Evolutionary conservation across 2,888 invertebrate genomes (phyloP), one percentile per base, ranked within the genome.

Genomic region (Ommatoiulus sabulosus): DNA sequence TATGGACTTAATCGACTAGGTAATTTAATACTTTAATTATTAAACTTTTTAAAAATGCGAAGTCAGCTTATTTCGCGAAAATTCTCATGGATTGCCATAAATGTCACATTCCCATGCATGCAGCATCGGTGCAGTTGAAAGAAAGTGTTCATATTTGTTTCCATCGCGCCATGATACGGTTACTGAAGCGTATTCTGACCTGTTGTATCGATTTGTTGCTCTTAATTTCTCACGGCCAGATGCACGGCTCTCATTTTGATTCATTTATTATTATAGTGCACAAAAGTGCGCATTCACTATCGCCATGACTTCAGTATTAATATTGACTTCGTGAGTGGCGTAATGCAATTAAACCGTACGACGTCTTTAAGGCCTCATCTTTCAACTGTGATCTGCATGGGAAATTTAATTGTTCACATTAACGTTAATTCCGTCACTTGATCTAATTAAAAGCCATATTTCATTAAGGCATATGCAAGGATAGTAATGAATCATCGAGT

Each of bases 361-460:
- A 0, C 80, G 80, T 80, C 80, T 80, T 80, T 15, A 35, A 80
- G 35, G 35, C 3, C 24, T 80, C 24, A 80, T 35, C 80, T 80
- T 80, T 80, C 80, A 80, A 80, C 80, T 24, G 80, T 80, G 80
- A 80, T 80, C 35, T 35, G 80, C 80, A 80, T 80, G 80, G 80
- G 35, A 80, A 80, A 80, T 80, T 80, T 35, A 80, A 80, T 80
- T 80, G 35, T 35, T 80, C 35, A 35, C 80, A 80, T 80, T 80
- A 80, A 10, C 80, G 80, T 35, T 80, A 80, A 80, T 80, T 80
- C 80, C 24, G 80, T 80, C 80, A 80, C 35, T 80, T 80, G 80
- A 80, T 80, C 35, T 80, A 80, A 80, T 80, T 80, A 80, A 35
- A 35, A 12, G 80, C 15, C 80, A 80, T 80, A 80, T 80, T 80